Percentiles rank a stretch among this genome's conserved stretches.
Conservation (phyloP, 2,888 invertebrate species). For the Stomorhina lunata region DNA sequence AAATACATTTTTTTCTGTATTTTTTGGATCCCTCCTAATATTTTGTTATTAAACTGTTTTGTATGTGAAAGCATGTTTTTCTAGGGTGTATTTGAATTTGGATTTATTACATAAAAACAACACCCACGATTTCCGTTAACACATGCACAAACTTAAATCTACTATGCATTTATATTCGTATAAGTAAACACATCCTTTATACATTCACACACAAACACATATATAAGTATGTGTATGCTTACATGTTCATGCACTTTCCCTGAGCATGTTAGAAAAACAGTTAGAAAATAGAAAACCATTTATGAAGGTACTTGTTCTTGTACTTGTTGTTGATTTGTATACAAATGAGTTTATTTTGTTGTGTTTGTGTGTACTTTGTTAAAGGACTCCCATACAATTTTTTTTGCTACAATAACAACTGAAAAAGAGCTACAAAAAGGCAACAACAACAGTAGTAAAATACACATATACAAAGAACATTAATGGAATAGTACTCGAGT, state of each 20-base stretch:
- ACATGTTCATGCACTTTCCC: too few relatives aligned
- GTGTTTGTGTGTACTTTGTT: neutral
- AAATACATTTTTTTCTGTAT: too few relatives aligned
- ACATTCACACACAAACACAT: neutral
- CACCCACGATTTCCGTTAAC: slow-evolving; percentile 42
- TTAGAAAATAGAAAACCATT: slow-evolving; percentile 1
- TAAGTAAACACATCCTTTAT: too few relatives aligned
- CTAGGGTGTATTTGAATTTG: slow-evolving; percentile 10
- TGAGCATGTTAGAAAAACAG: slow-evolving; percentile 1
- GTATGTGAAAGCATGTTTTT: neutral
- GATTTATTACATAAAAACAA: slow-evolving; percentile 44
- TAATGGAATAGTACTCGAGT: neutral
- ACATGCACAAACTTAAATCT: neutral
- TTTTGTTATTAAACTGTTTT: neutral
- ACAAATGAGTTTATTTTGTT: too few relatives aligned
- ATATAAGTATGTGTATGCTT: neutral
- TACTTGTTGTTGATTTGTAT: neutral
- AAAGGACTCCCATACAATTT: neutral
- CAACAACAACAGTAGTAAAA: neutral
- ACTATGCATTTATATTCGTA: neutral
- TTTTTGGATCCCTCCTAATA: too few relatives aligned
- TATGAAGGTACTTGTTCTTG: neutral
- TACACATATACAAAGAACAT: neutral
- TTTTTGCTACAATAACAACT: neutral
- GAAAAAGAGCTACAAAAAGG: neutral